Conservation (phyloP, 2,888 invertebrate species). For the Dicyrtomina minuta region DNA sequence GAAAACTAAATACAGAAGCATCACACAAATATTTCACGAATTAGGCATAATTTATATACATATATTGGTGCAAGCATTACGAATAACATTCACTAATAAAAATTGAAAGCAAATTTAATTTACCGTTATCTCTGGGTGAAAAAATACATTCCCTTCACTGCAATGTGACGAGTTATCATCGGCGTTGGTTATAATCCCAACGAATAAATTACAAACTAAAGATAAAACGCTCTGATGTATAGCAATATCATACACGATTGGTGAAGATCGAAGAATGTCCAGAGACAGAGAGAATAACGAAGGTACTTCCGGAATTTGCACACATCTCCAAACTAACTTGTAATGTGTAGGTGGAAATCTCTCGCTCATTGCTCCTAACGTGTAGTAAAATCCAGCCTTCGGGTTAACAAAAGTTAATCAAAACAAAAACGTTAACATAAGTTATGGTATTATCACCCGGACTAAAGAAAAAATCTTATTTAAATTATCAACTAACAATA, state of each 20-base stretch:
- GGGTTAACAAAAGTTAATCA: constrained; percentile 50
- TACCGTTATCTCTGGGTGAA: constrained; percentile 6
- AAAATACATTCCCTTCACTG: constrained; percentile 31
- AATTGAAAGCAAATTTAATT: neutral
- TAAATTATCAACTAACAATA: constrained; percentile 21
- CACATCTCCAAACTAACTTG: constrained; percentile 67
- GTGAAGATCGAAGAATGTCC: constrained; percentile 60
- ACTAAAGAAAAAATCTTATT: neutral
- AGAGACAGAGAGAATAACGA: constrained; percentile 58
- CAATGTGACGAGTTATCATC: neutral
- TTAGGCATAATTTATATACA: neutral
- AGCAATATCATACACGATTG: constrained; percentile 62
- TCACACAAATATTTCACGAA: neutral
- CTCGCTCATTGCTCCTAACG: constrained; percentile 67
- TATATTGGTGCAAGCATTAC: neutral
- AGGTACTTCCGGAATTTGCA: constrained; percentile 55
- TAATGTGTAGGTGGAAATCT: constrained; percentile 70
- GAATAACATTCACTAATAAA: neutral
- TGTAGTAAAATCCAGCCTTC: constrained; percentile 68
- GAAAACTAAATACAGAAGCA: constrained; percentile 56
- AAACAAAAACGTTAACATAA: neutral
- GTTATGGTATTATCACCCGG: neutral
- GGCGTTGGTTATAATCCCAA: constrained; percentile 33
- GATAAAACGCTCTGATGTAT: constrained; percentile 60
- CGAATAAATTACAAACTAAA: constrained; percentile 63